Evolutionary conservation across 2,797 vertebrate species (phyloP).

Genomic region (Euthynnus affinis): DNA sequence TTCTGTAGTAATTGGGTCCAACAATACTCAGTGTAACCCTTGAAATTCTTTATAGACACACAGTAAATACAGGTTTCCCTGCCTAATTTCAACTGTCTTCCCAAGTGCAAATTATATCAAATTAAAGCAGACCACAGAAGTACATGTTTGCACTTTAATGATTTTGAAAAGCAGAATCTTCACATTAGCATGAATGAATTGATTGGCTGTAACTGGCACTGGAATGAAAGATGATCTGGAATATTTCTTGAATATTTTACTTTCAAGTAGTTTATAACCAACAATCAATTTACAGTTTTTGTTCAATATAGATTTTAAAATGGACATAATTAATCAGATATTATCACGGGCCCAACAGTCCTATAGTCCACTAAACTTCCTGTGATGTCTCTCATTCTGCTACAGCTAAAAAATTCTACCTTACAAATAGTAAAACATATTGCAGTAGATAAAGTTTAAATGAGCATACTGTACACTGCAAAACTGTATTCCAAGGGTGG

Average conservation of each 20-base stretch:
- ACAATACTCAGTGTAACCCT: background rate
- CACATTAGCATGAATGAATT: background rate
- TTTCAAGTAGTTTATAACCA: background rate
- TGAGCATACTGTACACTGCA: too few relatives aligned
- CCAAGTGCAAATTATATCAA: background rate
- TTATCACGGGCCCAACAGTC: background rate
- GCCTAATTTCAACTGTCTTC: background rate
- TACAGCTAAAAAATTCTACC: background rate
- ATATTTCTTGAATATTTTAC: background rate
- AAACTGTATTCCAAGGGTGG: too few relatives aligned
- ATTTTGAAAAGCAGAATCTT: background rate
- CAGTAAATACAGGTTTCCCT: background rate
- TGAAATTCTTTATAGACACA: background rate
- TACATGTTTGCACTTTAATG: background rate
- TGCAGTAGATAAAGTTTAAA: too few relatives aligned
- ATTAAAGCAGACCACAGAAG: background rate
- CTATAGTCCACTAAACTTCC: background rate
- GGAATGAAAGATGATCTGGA: background rate
- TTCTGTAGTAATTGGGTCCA: constrained; percentile 45
- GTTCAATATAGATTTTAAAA: background rate
- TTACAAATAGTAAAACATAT: background rate
- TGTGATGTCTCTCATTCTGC: constrained; percentile 2
- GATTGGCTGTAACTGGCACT: background rate
- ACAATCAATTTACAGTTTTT: constrained; percentile 10
- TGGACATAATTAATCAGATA: constrained; percentile 1